phyloP scores from a whole-genome alignment of 2,797 vertebrate species.

The Poecile montanus region DNA sequence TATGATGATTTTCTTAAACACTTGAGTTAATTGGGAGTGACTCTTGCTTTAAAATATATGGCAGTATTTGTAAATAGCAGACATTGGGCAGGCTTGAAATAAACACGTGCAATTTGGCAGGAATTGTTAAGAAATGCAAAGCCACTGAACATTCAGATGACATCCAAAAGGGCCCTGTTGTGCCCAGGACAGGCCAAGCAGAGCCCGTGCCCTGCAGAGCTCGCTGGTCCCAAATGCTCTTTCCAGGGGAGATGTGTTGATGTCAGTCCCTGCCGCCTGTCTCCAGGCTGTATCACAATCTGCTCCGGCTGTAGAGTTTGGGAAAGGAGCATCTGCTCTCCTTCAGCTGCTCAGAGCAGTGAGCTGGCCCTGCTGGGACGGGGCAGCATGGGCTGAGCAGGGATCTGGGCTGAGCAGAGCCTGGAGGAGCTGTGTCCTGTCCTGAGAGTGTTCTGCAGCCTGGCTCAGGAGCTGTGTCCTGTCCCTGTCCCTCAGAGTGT shows the following conservation, averaged over 20 bases:
- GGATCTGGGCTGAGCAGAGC: no score
- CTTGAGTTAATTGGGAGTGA: slow-evolving; percentile 83
- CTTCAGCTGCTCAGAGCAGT: no score
- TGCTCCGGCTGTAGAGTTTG: neutral
- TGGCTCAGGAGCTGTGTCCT: no score
- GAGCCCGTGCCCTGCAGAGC: neutral
- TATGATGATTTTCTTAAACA: slow-evolving; percentile 83
- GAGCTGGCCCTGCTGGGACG: no score
- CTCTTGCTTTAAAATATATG: slow-evolving; percentile 70
- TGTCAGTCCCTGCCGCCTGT: neutral
- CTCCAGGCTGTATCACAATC: neutral
- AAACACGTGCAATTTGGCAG: slow-evolving; percentile 42
- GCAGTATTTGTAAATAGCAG: slow-evolving; percentile 64
- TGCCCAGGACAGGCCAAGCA: neutral
- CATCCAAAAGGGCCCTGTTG: neutral
- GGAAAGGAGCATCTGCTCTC: neutral
- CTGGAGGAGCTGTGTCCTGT: no score
- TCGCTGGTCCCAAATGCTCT: neutral
- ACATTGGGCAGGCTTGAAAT: slow-evolving; percentile 44
- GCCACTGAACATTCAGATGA: neutral
- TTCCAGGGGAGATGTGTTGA: neutral
- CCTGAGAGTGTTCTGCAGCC: no score
- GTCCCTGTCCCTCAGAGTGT: no score
- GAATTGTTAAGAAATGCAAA: slow-evolving; percentile 56
- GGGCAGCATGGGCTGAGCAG: no score